Conservation (phyloP, 1,140 invertebrate species). For the Portunus trituberculatus region DNA sequence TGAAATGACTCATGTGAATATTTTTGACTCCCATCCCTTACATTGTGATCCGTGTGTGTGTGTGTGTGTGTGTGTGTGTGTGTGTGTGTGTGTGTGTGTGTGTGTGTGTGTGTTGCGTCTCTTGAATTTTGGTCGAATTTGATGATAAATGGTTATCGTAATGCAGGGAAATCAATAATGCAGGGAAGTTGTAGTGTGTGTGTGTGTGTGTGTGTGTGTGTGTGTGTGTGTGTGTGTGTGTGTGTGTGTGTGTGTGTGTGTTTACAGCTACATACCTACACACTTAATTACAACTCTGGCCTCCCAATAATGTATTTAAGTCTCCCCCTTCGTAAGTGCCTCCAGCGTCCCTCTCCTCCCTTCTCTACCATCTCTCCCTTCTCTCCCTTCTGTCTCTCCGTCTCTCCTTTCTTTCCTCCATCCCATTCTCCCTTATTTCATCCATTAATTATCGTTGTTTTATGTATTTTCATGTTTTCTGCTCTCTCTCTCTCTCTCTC, state of each 20-base stretch:
- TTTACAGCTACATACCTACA: not conserved
- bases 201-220: not conserved
- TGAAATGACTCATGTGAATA: too few species aligned
- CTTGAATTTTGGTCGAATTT: not conserved
- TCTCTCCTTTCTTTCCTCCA: not conserved
- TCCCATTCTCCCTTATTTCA: not conserved
- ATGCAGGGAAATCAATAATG: not conserved
- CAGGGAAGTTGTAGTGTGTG: not conserved
- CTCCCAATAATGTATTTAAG: not conserved
- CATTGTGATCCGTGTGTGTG: too few species aligned
- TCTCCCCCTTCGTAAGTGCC: not conserved
- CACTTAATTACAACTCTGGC: not conserved
- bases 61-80: slow-evolving; percentile 14
- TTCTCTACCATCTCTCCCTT: not conserved
- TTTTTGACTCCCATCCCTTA: too few species aligned
- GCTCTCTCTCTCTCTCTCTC: too few species aligned
- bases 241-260: slow-evolving; percentile 17
- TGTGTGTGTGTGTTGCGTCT: not conserved
- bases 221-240: not conserved
- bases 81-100: slow-evolving; percentile 18
- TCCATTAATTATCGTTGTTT: too few species aligned
- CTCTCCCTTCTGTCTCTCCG: not conserved
- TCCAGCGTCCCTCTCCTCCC: not conserved
- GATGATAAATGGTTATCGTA: not conserved
- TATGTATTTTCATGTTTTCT: too few species aligned